These are phyloP conservation scores for Acanthiza pusilla DNA, from an alignment of 2,797 vertebrate species.

Conservation along the genomic window DNA sequence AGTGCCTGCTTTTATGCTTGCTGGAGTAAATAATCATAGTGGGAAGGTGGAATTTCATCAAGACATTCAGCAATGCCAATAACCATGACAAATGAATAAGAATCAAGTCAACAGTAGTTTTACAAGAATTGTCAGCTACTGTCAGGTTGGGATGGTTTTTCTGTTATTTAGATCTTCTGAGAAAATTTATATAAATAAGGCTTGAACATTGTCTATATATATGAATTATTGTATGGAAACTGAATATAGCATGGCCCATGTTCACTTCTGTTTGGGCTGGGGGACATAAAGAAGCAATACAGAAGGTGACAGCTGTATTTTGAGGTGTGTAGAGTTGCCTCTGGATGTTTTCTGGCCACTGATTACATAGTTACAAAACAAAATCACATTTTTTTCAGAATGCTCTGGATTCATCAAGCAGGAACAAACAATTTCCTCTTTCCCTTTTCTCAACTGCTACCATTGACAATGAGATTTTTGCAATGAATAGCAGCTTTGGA, in stretches of 20 bases:
- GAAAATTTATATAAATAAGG: not conserved
- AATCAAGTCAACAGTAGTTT: not conserved
- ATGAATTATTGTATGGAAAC: not conserved
- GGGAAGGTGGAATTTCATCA: not conserved
- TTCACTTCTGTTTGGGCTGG: not conserved
- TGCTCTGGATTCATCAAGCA: not conserved
- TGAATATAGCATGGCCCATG: not conserved
- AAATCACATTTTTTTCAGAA: not conserved
- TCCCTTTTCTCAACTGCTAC: not conserved
- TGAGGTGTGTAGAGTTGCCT: not conserved
- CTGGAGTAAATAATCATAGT: not conserved
- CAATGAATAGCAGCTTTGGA: not conserved
- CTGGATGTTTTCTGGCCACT: not conserved
- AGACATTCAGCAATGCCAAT: not conserved
- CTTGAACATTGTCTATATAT: not conserved
- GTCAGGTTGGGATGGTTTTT: not conserved
- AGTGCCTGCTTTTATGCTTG: not conserved
- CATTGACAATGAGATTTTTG: not conserved
- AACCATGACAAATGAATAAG: not conserved
- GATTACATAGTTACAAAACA: not conserved
- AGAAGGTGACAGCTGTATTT: not conserved
- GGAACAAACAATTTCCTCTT: not conserved
- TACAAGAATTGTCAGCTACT: not conserved
- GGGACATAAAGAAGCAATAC: not conserved
- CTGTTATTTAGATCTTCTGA: not conserved